phyloP scores from a whole-genome alignment of 2,113 vertebrate genomes.

The Thermophis baileyi region DNA sequence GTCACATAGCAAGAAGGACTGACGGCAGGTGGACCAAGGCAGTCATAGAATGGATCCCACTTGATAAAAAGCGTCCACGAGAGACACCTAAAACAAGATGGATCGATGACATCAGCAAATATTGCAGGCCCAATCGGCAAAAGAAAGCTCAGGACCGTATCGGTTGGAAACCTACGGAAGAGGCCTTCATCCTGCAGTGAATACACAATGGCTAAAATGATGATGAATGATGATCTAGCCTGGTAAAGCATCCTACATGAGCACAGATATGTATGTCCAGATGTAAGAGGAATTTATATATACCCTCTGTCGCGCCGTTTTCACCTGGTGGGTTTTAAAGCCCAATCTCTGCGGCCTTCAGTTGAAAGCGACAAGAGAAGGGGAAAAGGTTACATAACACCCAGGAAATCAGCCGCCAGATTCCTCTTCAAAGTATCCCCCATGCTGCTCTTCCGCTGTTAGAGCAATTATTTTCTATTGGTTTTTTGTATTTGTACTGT shows the following conservation, averaged over 20 bases:
- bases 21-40: too few relatives aligned
- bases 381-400: background rate
- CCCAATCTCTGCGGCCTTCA: background rate
- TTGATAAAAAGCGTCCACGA: too few relatives aligned
- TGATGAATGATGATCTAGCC: background rate
- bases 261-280: background rate
- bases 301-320: background rate
- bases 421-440: background rate
- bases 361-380: background rate
- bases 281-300: background rate
- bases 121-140: too few relatives aligned
- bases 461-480: background rate
- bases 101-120: too few relatives aligned
- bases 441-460: background rate
- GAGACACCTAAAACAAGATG: too few relatives aligned
- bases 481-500: background rate
- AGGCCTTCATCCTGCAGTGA: too few relatives aligned
- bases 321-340: background rate
- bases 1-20: too few relatives aligned
- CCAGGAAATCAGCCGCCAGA: background rate
- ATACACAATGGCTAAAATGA: too few relatives aligned
- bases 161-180: too few relatives aligned
- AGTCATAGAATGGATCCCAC: too few relatives aligned
- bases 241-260: background rate
- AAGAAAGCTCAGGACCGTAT: too few relatives aligned